Evolutionary conservation across 1,140 invertebrate species (phyloP), one percentile per base, ranked within the genome.

Genomic region (Stenopsyche tienmushanensis): DNA sequence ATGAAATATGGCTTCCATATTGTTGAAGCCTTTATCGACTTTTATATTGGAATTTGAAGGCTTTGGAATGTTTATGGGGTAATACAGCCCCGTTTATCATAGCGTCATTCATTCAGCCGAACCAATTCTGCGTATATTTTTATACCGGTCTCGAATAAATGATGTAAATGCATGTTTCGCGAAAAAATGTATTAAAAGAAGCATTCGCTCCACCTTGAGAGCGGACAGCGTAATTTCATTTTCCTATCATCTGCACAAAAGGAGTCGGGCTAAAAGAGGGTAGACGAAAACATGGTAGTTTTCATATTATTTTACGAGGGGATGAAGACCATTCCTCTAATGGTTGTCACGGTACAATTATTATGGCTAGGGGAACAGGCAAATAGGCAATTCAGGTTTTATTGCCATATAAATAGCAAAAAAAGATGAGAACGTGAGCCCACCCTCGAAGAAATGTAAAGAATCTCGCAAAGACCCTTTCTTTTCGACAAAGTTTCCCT

Each of bases 371-470:
- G 57, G 24, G 57, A 21, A 49, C 41, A 49, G 42, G 29, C 42
- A 29, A 60, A 60, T 29, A 49, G 57, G 57, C 57, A 60, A 60
- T 60, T 60, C 57, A 24, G 29, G 41, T 60, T 60, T 60, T 60
- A 60, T 60, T 60, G 42, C 42, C 57, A 24, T 47, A 45, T 60
- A 60, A 60, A 60, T 60, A 60, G 25, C 54, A 15, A 47, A 47
- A 60, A 57, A 20, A 57, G n/a, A 53, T 23, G 24, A 34, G 13
- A 34, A 34, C 29, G 29, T 34, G 29, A 13, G n/a, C n/a, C n/a
- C n/a, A n/a, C n/a, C n/a, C n/a, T n/a, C n/a, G n/a, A 13, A 34
- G 29, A 5, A 5, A 34, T 13, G 29, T 34, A 13, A 7, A 34
- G 13, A 34, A 34, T 34, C 29, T 34, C 13, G 29, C n/a, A n/a